phyloP scores from a whole-genome alignment of 2,888 invertebrate species.

The Lithophane socia region DNA sequence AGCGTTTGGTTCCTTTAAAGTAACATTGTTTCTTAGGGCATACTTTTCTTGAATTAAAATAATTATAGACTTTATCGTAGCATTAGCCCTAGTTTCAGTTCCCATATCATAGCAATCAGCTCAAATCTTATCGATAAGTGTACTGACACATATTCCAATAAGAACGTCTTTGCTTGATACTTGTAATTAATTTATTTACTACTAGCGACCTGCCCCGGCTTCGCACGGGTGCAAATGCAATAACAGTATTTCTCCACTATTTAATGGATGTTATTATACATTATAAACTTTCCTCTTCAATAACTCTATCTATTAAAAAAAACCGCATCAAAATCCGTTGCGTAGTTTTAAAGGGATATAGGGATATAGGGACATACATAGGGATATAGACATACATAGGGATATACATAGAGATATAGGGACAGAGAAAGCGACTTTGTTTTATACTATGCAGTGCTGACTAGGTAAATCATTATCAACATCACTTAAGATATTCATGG shows the following conservation, averaged over 20 bases:
- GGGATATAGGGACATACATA: too few relatives aligned
- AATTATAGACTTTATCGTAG: slow-evolving; percentile 18
- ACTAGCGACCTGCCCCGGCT: neutral
- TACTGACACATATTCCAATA: slow-evolving; percentile 67
- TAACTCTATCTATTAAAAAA: too few relatives aligned
- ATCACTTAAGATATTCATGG: slow-evolving; percentile 25
- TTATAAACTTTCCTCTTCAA: too few relatives aligned
- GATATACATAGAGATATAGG: too few relatives aligned
- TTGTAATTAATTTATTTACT: slow-evolving; percentile 29
- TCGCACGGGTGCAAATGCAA: too few relatives aligned
- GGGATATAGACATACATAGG: too few relatives aligned
- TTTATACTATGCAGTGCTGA: too few relatives aligned
- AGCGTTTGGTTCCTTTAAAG: slow-evolving; percentile 24
- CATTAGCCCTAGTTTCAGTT: slow-evolving; percentile 36
- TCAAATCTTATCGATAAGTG: slow-evolving; percentile 66
- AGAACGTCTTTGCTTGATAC: slow-evolving; percentile 22
- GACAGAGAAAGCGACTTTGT: too few relatives aligned
- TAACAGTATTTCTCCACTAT: too few relatives aligned
- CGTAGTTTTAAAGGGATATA: too few relatives aligned
- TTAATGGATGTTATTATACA: too few relatives aligned
- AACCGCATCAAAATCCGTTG: too few relatives aligned
- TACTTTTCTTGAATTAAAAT: slow-evolving; percentile 9
- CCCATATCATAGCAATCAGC: slow-evolving; percentile 52
- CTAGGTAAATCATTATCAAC: slow-evolving; percentile 15
- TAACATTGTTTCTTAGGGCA: slow-evolving; percentile 11